Conservation (phyloP, 1,140 invertebrate genomes). For the Trinorchestia longiramus region DNA sequence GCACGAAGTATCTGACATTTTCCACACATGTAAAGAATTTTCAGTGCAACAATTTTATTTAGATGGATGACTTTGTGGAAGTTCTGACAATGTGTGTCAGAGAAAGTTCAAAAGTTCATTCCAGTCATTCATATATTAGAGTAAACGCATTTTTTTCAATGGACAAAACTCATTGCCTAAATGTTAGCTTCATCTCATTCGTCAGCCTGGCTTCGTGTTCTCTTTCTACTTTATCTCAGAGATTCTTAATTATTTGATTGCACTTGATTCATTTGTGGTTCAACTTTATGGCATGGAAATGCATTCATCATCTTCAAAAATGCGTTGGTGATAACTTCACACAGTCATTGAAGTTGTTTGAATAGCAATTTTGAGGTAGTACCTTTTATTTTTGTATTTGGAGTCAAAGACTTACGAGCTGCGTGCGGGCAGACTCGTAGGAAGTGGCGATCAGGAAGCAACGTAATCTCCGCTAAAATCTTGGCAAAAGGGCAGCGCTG, state of each 20-base stretch:
- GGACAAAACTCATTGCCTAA: not conserved
- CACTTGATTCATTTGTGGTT: not conserved
- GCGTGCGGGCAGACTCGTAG: not conserved
- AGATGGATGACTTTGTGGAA: too few species aligned
- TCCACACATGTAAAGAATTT: too few species aligned
- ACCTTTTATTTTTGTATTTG: constrained; percentile 41
- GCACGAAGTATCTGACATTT: too few species aligned
- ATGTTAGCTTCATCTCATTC: not conserved
- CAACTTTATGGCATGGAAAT: not conserved
- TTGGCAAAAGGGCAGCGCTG: constrained; percentile 1
- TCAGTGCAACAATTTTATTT: too few species aligned
- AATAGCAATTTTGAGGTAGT: constrained; percentile 41
- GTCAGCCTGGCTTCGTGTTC: not conserved
- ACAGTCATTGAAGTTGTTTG: constrained; percentile 12
- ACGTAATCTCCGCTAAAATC: constrained; percentile 1
- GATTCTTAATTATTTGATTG: not conserved
- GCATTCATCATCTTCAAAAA: not conserved
- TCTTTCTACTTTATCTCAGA: not conserved
- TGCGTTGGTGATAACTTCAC: not conserved
- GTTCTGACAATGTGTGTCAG: too few species aligned
- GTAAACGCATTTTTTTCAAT: not conserved
- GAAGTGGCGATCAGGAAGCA: constrained; percentile 36
- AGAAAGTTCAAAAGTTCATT: too few species aligned
- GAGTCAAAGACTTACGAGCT: not conserved
- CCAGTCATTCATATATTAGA: not conserved